Evolutionary conservation across 1,140 invertebrate genomes (phyloP).

Genomic region (Caerostris darwini): DNA sequence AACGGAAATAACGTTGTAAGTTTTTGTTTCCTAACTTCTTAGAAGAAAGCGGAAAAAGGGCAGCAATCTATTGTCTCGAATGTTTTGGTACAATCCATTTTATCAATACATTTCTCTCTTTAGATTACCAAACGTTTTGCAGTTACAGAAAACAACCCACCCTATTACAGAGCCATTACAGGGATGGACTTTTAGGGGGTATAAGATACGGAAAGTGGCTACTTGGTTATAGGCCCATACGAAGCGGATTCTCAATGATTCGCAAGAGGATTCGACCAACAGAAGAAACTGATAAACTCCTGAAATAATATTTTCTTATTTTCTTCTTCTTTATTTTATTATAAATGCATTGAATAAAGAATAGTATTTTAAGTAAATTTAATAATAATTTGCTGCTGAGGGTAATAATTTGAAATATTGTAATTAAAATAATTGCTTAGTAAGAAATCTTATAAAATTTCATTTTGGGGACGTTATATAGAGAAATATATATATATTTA

Average conservation of each 20-base stretch:
- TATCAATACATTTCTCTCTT: slow-evolving; percentile 1
- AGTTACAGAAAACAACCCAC: slow-evolving; percentile 36
- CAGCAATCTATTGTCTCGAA: slow-evolving; percentile 36
- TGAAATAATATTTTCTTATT: too few species aligned
- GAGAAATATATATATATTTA: too few species aligned
- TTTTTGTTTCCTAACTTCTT: slow-evolving; percentile 13
- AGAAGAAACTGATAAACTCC: background rate
- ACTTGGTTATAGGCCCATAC: slow-evolving; percentile 29
- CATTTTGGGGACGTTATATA: too few species aligned
- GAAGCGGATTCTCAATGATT: background rate
- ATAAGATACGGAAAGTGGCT: slow-evolving; percentile 28
- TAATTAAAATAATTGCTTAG: too few species aligned
- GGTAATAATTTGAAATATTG: too few species aligned
- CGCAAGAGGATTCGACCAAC: background rate
- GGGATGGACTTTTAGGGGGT: slow-evolving; percentile 19
- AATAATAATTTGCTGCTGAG: too few species aligned
- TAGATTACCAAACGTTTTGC: slow-evolving; percentile 47
- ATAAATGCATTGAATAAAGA: too few species aligned
- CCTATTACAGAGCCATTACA: slow-evolving; percentile 58
- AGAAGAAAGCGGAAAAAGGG: background rate
- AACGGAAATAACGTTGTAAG: slow-evolving; percentile 8
- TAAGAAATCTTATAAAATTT: too few species aligned
- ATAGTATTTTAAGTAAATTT: too few species aligned
- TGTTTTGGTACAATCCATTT: slow-evolving; percentile 41
- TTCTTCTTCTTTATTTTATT: too few species aligned